Percentiles rank a stretch among this genome's conserved stretches.
These are phyloP conservation scores for Parotia lawesii DNA, from an alignment of 2,113 vertebrate genomes.

Conservation along the genomic window DNA sequence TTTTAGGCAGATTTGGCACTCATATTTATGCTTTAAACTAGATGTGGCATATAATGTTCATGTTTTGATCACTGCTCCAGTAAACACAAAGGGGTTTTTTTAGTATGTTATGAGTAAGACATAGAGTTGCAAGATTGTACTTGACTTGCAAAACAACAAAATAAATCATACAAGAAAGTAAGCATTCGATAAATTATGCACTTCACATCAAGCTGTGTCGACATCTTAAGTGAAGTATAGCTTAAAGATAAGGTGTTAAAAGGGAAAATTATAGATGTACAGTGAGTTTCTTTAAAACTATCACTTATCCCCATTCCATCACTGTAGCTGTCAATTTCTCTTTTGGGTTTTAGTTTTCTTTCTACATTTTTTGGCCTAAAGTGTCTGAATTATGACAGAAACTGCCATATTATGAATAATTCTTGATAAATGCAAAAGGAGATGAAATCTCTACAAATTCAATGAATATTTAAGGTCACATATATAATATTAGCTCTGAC, in stretches of 20 bases:
- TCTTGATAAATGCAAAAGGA: conserved; percentile 3
- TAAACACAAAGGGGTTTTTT: not conserved
- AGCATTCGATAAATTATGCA: conserved; percentile 25
- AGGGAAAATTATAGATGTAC: conserved; percentile 30
- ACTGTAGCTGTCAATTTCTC: conserved; percentile 9
- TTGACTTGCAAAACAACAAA: conserved; percentile 49
- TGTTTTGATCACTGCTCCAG: conserved; percentile 46
- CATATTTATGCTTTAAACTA: conserved; percentile 35
- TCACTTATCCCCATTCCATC: conserved; percentile 30
- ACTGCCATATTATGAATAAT: not conserved
- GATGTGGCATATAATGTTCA: not conserved
- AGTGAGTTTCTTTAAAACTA: conserved; percentile 13
- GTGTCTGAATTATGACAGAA: conserved; percentile 21
- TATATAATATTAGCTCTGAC: not conserved
- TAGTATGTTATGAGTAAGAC: not conserved
- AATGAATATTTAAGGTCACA: conserved; percentile 27
- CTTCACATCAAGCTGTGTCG: not conserved
- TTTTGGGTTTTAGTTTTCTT: not conserved
- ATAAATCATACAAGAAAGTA: conserved; percentile 41
- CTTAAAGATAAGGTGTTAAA: conserved; percentile 45
- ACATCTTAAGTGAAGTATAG: conserved; percentile 24
- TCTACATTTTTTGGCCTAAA: not conserved
- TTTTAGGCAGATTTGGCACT: conserved; percentile 41
- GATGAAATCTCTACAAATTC: not conserved
- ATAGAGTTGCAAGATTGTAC: not conserved